These are phyloP conservation scores for Paragorgia papillata DNA, from an alignment of 92 coral and sea anemone species.

Conservation along the genomic window DNA sequence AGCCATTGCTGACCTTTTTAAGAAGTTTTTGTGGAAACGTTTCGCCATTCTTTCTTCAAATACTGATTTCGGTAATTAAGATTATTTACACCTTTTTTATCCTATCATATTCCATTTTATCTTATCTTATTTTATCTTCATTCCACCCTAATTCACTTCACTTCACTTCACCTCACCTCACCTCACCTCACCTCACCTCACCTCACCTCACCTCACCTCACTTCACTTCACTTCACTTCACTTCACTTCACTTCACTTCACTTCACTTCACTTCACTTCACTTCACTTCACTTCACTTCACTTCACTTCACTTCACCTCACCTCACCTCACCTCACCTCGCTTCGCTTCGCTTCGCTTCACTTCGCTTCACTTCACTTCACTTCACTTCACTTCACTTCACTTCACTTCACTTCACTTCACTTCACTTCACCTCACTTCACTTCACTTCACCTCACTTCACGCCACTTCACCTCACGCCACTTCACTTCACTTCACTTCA, in stretches of 20 bases:
- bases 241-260: no score
- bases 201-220: no score
- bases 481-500: background rate
- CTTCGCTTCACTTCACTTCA: no score
- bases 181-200: background rate
- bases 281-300: no score
- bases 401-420: background rate
- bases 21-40: constrained; percentile 63
- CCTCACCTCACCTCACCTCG: no score
- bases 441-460: no score
- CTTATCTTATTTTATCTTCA: background rate
- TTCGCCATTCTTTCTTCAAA: constrained; percentile 74
- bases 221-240: no score
- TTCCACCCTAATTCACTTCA: background rate
- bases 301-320: no score
- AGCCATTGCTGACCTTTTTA: constrained; percentile 44
- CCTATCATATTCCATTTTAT: background rate
- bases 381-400: background rate
- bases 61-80: constrained; percentile 73
- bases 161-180: background rate
- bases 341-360: no score
- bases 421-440: background rate
- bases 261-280: no score
- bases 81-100: background rate
- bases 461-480: no score